Evolutionary conservation across 2,888 invertebrate species (phyloP).

Genomic region (Gandaritis pyraliata): DNA sequence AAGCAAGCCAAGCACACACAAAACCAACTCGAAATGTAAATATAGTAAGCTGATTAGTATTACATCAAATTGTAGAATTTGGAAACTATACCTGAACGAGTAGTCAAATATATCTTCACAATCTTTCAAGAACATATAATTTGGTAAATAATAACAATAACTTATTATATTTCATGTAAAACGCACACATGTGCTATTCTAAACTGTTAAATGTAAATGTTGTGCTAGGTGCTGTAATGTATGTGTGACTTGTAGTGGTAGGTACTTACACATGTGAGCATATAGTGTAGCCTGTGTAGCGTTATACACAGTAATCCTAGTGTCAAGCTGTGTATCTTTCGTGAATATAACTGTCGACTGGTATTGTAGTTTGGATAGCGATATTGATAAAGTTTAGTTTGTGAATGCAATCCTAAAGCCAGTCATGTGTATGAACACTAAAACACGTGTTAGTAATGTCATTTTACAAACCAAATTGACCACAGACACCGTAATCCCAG

Average conservation of each 20-base stretch:
- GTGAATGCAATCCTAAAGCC: constrained; percentile 54
- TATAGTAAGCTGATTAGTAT: constrained; percentile 25
- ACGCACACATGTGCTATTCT: constrained; percentile 14
- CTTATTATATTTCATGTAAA: constrained; percentile 14
- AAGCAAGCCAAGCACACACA: constrained; percentile 47
- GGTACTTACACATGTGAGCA: constrained; percentile 43
- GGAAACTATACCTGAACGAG: constrained; percentile 1
- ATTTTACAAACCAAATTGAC: constrained; percentile 82
- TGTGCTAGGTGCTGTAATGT: constrained; percentile 38
- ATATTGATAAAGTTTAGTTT: constrained; percentile 43
- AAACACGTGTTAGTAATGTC: constrained; percentile 58
- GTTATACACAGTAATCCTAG: constrained; percentile 34
- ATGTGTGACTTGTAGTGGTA: constrained; percentile 31
- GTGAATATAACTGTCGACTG: constrained; percentile 32
- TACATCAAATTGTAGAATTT: constrained; percentile 10
- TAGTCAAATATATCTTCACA: not conserved
- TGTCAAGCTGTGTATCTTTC: constrained; percentile 38
- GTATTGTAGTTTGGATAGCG: constrained; percentile 19
- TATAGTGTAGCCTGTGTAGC: constrained; percentile 43
- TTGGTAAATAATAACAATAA: constrained; percentile 1
- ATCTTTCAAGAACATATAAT: not conserved
- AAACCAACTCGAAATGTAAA: constrained; percentile 29
- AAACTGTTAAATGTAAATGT: constrained; percentile 14
- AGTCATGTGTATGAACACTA: constrained; percentile 59
- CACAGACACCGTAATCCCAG: constrained; percentile 82